Percentiles rank a stretch among this genome's conserved stretches.
phyloP scores from a whole-genome alignment of 2,888 invertebrate genomes.

The Morpho achilles region DNA sequence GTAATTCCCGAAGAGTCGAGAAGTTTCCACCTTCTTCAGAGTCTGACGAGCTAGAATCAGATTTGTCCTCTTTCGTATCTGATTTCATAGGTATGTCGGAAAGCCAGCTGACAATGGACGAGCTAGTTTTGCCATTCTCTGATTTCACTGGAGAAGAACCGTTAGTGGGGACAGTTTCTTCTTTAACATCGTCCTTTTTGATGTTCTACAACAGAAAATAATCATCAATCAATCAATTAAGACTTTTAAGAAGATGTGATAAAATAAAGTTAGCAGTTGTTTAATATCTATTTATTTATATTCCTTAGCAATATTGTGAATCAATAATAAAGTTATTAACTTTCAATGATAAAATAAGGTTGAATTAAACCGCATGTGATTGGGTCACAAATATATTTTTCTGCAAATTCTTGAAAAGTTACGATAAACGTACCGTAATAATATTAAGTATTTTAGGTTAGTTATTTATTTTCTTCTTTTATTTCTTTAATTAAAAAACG shows the following conservation, averaged over 20 bases:
- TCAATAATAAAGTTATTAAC: too few species aligned
- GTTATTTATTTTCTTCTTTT: too few species aligned
- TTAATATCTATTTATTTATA: too few species aligned
- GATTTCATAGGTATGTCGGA: slow-evolving; percentile 56
- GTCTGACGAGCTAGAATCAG: slow-evolving; percentile 81
- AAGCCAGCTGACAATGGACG: slow-evolving; percentile 62
- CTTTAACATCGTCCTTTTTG: slow-evolving; percentile 73
- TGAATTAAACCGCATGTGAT: too few species aligned
- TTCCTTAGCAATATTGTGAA: too few species aligned
- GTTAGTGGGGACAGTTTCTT: slow-evolving; percentile 65
- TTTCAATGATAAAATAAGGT: too few species aligned
- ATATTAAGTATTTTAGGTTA: too few species aligned
- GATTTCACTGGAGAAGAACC: slow-evolving; percentile 66
- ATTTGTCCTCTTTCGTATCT: slow-evolving; percentile 63
- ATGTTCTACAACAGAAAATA: slow-evolving; percentile 50
- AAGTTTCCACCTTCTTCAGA: slow-evolving; percentile 86
- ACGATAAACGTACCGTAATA: too few species aligned
- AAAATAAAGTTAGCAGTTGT: too few species aligned
- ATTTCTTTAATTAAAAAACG: too few species aligned
- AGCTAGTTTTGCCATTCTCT: slow-evolving; percentile 63
- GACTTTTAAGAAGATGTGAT: background rate
- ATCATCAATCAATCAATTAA: background rate
- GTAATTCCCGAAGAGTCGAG: slow-evolving; percentile 88
- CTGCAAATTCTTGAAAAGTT: too few species aligned
- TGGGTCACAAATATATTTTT: too few species aligned